These are phyloP conservation scores for Cerastoderma edule DNA, from an alignment of 2,888 invertebrate genomes.

Conservation along the genomic window DNA sequence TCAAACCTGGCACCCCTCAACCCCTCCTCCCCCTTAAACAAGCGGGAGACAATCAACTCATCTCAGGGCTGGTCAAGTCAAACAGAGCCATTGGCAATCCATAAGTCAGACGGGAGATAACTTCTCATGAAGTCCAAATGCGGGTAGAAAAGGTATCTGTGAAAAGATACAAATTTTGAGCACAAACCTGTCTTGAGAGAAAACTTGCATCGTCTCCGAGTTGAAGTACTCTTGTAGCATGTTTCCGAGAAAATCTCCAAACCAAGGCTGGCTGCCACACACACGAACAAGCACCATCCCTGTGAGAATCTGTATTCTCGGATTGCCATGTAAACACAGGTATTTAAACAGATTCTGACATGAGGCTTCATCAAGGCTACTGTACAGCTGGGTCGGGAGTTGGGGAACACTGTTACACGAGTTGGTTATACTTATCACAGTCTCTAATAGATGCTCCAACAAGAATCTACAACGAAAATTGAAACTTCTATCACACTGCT, in stretches of 20 bases:
- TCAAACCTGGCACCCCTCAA: too few species aligned
- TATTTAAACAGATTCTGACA: conserved; percentile 88
- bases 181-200: conserved; percentile 96
- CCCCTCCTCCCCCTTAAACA: too few species aligned
- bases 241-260: conserved; percentile 95
- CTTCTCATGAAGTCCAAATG: too few species aligned
- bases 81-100: too few species aligned
- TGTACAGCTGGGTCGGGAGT: conserved; percentile 75
- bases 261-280: conserved; percentile 91
- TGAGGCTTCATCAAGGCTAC: conserved; percentile 72
- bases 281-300: conserved; percentile 90
- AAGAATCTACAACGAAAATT: conserved; percentile 87
- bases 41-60: too few species aligned
- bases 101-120: too few species aligned
- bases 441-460: conserved; percentile 92
- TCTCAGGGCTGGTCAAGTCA: too few species aligned
- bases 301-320: conserved; percentile 87
- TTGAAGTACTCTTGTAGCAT: conserved; percentile 92
- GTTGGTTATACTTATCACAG: conserved; percentile 86
- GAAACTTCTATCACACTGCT: too few species aligned
- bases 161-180: too few species aligned
- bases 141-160: too few species aligned
- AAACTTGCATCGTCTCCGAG: conserved; percentile 90
- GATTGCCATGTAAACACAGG: conserved; percentile 91
- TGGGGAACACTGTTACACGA: conserved; percentile 83